phyloP scores from a whole-genome alignment of 1,140 invertebrate genomes.

The Euglossa dilemma region DNA sequence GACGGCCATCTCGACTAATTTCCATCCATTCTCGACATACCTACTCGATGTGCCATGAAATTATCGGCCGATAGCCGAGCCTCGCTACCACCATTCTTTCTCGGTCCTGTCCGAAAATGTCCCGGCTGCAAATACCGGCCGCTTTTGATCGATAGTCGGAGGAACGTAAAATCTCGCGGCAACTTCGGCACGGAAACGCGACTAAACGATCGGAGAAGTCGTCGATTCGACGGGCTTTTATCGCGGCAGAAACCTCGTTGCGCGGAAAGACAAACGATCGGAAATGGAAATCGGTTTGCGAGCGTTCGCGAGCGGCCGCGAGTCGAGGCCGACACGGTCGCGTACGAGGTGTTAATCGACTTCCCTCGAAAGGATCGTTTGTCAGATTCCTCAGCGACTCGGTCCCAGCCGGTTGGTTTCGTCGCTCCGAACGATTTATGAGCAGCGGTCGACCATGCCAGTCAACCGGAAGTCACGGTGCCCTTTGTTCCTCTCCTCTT shows the following conservation, averaged over 20 bases:
- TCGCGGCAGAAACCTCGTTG: not conserved
- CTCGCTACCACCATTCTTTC: slow-evolving; percentile 50
- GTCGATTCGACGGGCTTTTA: no score
- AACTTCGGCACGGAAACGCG: no score
- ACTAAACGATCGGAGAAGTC: not conserved
- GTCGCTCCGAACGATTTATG: slow-evolving; percentile 73
- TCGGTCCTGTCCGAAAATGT: not conserved
- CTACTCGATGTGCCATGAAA: slow-evolving; percentile 78
- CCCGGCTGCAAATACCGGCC: not conserved
- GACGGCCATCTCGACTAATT: slow-evolving; percentile 77
- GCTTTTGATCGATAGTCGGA: not conserved
- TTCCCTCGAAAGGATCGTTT: slow-evolving; percentile 64
- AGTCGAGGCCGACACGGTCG: not conserved
- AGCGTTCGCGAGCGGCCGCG: not conserved
- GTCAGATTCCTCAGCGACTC: slow-evolving; percentile 59
- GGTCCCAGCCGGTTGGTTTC: slow-evolving; percentile 42
- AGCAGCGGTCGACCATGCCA: slow-evolving; percentile 60
- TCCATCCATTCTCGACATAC: slow-evolving; percentile 75
- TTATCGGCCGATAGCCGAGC: slow-evolving; percentile 66
- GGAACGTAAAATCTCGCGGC: not conserved
- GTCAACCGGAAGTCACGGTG: slow-evolving; percentile 67
- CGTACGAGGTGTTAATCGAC: slow-evolving; percentile 71
- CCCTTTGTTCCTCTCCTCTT: slow-evolving; percentile 61
- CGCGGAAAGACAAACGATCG: slow-evolving; percentile 22
- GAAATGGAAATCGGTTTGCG: slow-evolving; percentile 10